Evolutionary conservation across 2,888 invertebrate genomes (phyloP).

Genomic region (Nebria brevicollis): DNA sequence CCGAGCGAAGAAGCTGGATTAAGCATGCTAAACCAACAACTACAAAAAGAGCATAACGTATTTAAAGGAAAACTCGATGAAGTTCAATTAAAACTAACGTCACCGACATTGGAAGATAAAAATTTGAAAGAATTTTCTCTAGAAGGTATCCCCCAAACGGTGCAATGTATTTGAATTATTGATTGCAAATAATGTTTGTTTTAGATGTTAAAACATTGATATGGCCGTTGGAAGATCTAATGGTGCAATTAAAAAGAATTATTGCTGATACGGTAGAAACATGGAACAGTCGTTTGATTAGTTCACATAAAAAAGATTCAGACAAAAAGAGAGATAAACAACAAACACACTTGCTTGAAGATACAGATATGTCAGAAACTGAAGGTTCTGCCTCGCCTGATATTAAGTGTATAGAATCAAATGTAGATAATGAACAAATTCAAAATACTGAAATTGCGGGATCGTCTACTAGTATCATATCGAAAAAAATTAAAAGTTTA

Average conservation of each 20-base stretch:
- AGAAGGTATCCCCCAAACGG: conserved; percentile 56
- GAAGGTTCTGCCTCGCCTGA: conserved; percentile 33
- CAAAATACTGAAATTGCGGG: conserved; percentile 48
- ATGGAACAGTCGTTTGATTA: conserved; percentile 74
- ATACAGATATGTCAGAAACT: conserved; percentile 56
- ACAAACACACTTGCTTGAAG: conserved; percentile 37
- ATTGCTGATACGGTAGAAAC: conserved; percentile 75
- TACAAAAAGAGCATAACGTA: conserved; percentile 74
- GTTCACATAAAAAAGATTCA: conserved; percentile 57
- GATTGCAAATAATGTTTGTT: neutral
- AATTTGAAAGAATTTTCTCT: conserved; percentile 51
- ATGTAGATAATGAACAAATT: conserved; percentile 53
- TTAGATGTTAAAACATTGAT: conserved; percentile 57
- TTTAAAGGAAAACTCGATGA: conserved; percentile 86
- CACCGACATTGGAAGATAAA: conserved; percentile 70
- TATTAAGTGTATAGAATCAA: conserved; percentile 47
- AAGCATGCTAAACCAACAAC: conserved; percentile 66
- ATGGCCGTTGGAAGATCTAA: conserved; percentile 70
- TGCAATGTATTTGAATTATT: neutral
- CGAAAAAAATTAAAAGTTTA: conserved; percentile 63
- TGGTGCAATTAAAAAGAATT: conserved; percentile 72
- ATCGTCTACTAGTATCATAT: conserved; percentile 58
- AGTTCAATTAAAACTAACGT: conserved; percentile 79
- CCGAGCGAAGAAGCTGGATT: conserved; percentile 69
- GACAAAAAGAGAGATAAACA: conserved; percentile 57